Evolutionary conservation across 2,888 invertebrate species (phyloP).

Genomic region (Diarsia dahlii): DNA sequence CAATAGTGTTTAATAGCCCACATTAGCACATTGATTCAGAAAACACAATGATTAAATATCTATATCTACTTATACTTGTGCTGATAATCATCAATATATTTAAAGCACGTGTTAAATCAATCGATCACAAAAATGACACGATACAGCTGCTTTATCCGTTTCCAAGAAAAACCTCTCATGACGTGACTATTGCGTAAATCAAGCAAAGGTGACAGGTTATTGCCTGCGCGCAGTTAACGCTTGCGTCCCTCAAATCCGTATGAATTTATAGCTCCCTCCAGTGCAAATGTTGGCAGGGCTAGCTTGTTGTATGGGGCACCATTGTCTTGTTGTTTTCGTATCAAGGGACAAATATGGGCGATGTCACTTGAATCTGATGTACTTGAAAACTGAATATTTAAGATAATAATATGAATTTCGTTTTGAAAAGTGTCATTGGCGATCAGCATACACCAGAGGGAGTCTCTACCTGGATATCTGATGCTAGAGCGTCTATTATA

Average conservation of each 20-base stretch:
- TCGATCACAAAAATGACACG: constrained; percentile 31
- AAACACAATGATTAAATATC: not conserved
- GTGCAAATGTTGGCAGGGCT: constrained; percentile 58
- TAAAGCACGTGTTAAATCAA: constrained; percentile 23
- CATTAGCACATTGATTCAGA: not conserved
- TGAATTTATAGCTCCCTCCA: constrained; percentile 74
- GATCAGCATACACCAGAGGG: not conserved
- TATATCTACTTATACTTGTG: not conserved
- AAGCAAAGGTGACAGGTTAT: constrained; percentile 75
- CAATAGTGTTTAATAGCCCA: too few species aligned
- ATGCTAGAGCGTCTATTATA: not conserved
- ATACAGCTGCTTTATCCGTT: constrained; percentile 31
- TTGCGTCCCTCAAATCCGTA: constrained; percentile 72
- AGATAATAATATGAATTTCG: not conserved
- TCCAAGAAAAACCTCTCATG: constrained; percentile 48
- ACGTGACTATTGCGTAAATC: constrained; percentile 73
- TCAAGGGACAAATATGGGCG: constrained; percentile 22
- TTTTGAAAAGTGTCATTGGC: not conserved
- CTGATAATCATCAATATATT: constrained; percentile 7
- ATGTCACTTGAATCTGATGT: constrained; percentile 9
- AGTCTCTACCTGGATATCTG: not conserved
- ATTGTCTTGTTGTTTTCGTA: constrained; percentile 51
- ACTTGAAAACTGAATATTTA: not conserved
- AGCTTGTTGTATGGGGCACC: constrained; percentile 56
- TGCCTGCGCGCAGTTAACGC: constrained; percentile 77